Evolutionary conservation across 2,888 invertebrate species (phyloP).

Genomic region (Troides aeacus): DNA sequence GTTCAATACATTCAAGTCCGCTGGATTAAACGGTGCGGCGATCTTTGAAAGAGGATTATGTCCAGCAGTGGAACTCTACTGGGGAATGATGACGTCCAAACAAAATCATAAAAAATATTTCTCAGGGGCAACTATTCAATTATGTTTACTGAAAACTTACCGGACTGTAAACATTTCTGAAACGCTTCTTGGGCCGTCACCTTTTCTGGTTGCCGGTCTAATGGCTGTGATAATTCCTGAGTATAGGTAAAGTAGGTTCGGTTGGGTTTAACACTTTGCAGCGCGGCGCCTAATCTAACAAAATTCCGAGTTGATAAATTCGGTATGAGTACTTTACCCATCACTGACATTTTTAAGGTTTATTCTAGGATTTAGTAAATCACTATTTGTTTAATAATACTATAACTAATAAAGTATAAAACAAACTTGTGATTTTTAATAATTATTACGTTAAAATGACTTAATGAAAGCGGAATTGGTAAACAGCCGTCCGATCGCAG

Average conservation of each 20-base stretch:
- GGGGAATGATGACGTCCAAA: no score
- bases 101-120: no score
- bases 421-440: no score
- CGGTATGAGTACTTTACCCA: conserved; percentile 61
- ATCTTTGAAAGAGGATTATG: no score
- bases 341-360: conserved; percentile 54
- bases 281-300: conserved; percentile 56
- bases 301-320: conserved; percentile 58
- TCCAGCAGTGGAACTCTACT: no score
- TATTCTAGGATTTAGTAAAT: background rate
- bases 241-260: conserved; percentile 88
- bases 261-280: conserved; percentile 56
- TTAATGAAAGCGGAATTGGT: no score
- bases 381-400: no score
- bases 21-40: no score
- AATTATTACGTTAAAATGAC: no score
- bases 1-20: no score
- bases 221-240: conserved; percentile 89
- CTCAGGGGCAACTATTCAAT: background rate
- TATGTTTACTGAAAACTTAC: conserved; percentile 75
- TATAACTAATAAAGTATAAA: no score
- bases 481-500: background rate
- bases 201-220: conserved; percentile 86
- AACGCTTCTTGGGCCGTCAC: conserved; percentile 89
- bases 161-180: conserved; percentile 86